Base-by-base conservation (phyloP, 2,113 vertebrate genomes). In the Hassar affinis region DNA sequence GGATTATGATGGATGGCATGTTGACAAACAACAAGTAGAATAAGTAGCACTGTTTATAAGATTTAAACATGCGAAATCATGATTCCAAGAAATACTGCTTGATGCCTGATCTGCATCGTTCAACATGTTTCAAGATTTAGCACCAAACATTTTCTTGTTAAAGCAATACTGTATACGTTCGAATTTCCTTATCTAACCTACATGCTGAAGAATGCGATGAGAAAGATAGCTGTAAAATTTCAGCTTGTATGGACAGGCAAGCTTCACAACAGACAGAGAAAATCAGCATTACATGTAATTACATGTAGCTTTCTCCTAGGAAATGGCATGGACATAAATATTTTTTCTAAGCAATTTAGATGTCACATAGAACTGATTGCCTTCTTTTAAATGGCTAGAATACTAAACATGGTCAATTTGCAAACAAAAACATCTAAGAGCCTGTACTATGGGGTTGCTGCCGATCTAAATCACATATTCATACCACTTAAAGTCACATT, bases 381-480 rank as follows among this genome's bases (percentile, higher is more conserved):
- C 42, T 51, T 59, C 5, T 45, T 27, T 25, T 35, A 33, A 35
- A 68, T 56, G 72, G 52, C 27, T 68, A 75, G 71, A 81, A 52
- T 22, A 38, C 64, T 68, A 38, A 45, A 20, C 14, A 42, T 33
- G n/a, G 51, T 71, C 35, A 74, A 82, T 49, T 66, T 64, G 56
- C 68, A 38, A 71, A 75, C 38, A 80, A 81, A 78, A 27, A 47
- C 49, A 68, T 33, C 1, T 6, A 62, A n/a, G 14, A 33, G 15
- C 25, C 35, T 79, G 33, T 1, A 42, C 30, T 79, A 56, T 35
- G 74, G 62, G 30, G 35, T 68, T 35, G 33, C 27, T 66, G 33
- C 49, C 25, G 6, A 61, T 83, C 66, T 57, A 4, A 51, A 64
- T 30, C 59, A 61, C n/a, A 14, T 81, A 59, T 86, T 9, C 69